A percentile compares a stretch with the other conserved stretches of the same genome.
phyloP scores from a whole-genome alignment of 2,797 vertebrate species.

The Pangasius djambal region DNA sequence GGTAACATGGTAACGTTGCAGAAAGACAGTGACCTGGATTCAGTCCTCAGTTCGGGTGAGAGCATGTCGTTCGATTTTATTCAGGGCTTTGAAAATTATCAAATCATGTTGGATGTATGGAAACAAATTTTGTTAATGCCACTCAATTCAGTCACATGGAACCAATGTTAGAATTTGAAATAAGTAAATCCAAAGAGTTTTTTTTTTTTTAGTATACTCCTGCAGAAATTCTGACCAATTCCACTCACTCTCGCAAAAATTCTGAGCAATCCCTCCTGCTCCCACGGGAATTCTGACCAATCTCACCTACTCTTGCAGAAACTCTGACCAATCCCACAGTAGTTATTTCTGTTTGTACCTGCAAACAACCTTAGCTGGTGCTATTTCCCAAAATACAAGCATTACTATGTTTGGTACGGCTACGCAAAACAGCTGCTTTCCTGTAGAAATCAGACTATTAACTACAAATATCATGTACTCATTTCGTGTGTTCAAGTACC shows the following conservation, averaged over 20 bases:
- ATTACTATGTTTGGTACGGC: background rate
- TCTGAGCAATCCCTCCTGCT: background rate
- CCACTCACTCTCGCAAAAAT: background rate
- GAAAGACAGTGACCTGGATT: background rate
- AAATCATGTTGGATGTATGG: background rate
- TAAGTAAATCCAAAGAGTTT: background rate
- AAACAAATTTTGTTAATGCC: background rate
- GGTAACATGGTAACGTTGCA: background rate
- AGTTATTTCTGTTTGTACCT: background rate
- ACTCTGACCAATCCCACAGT: background rate
- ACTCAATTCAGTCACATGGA: background rate
- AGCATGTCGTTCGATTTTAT: background rate
- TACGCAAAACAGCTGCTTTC: background rate
- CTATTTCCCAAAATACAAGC: background rate
- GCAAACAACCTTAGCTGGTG: background rate
- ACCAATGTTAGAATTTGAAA: background rate
- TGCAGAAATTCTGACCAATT: background rate
- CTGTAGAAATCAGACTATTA: background rate
- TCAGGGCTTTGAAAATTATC: background rate
- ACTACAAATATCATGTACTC: background rate
- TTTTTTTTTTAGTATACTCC: background rate
- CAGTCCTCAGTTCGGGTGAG: background rate
- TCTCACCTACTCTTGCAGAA: background rate
- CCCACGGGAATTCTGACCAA: background rate
- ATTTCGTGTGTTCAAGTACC: background rate